These are phyloP conservation scores for Rhinoptilus africanus DNA, from an alignment of 2,113 vertebrate species.

Conservation along the genomic window DNA sequence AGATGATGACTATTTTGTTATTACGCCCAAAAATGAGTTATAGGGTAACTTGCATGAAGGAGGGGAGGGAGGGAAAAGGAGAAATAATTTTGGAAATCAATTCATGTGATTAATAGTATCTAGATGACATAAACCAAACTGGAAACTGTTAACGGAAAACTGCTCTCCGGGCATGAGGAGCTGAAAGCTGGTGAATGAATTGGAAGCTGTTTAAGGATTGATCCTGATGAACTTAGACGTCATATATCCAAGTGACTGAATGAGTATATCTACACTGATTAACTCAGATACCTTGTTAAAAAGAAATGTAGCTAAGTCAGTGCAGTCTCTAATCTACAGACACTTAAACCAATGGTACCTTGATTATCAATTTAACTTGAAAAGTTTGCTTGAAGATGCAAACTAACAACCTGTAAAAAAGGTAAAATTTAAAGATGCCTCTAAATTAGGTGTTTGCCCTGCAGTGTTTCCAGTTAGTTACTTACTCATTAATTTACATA, in stretches of 20 bases:
- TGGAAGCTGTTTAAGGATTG: neutral
- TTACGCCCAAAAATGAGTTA: neutral
- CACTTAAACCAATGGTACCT: neutral
- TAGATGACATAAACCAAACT: neutral
- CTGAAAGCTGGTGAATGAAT: neutral
- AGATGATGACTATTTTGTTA: neutral
- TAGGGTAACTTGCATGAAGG: neutral
- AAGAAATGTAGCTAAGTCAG: constrained; percentile 1
- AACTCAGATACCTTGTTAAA: neutral
- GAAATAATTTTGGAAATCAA: neutral
- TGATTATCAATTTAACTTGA: constrained; percentile 29
- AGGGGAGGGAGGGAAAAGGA: too few species aligned
- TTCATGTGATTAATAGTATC: neutral
- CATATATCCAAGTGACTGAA: neutral
- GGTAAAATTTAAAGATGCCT: constrained; percentile 11
- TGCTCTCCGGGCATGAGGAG: neutral
- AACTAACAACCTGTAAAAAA: constrained; percentile 14
- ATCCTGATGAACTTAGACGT: neutral
- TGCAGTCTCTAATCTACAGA: neutral
- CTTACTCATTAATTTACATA: constrained; percentile 35
- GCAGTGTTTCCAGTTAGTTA: neutral
- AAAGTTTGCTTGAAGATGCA: constrained; percentile 12
- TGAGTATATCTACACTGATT: neutral
- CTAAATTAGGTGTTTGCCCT: neutral
- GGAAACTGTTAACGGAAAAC: neutral